Base-by-base conservation (phyloP, 1,140 invertebrate genomes). In the Mesaphorura yosii region DNA sequence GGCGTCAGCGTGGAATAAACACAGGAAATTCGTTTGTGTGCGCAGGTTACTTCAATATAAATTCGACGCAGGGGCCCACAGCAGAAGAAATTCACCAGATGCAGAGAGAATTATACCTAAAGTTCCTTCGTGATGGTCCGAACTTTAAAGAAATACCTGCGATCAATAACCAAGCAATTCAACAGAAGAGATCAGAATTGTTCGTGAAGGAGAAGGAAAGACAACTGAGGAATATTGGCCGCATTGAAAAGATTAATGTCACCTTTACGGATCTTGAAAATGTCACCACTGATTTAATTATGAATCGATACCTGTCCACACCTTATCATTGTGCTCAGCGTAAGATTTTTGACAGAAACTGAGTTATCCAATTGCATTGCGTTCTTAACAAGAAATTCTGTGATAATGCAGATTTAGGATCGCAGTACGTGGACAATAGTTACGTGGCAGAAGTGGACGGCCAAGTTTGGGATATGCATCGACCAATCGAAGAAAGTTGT, bases 281-380 rank as follows among this genome's bases (percentile, higher is more conserved):
- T 56, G 77, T 86, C 56, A 75, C 77, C 20, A 80, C 76, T 2
- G 68, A 96, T 29, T 67, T 86, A 15, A n/a, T n/a, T n/a, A 95
- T 98, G 91, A 97, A 98, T 68, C 89, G 86, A 69, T 71, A 79
- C 59, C 70, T 96, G 3, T 96, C 92, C 1, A 96, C 92, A 1
- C 93, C 93, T 2, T 83, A 77, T 62, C 83, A 96, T 68, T 93
- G 90, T 73, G 86, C 90, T 1, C 83, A 78, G 74, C 92, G 84
- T 88, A 76, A 76, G 77, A 55, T 17, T n/a, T 12, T 26, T 51
- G 19, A 51, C 4, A 15, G n/a, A 29, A 12, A 4, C 28, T 29
- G 54, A 19, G 44, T 45, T 28, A 46, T 34, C 20, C 10, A 10
- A 27, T 34, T n/a, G 26, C 28, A 12, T 48, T 48, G 15, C 5